Base-by-base conservation (phyloP, 2,888 invertebrate species). In the Trachelus iudaicus region DNA sequence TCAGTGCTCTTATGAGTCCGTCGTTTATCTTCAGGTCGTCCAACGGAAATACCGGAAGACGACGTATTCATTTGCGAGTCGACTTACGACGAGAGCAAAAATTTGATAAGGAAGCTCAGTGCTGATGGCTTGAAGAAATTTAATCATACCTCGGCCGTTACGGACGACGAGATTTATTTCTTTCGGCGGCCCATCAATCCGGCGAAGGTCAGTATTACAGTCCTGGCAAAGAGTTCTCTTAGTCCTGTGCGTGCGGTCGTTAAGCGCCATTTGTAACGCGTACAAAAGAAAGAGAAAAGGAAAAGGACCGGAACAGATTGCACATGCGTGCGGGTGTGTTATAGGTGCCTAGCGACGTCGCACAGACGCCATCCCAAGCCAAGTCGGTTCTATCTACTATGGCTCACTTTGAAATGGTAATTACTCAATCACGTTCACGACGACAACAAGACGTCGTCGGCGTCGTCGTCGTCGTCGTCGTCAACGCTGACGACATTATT, bases 41-140 rank as follows among this genome's bases (percentile, higher is more conserved):
- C 97, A 73, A 99, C 99, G 0, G 99, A 99, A 93, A 95, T 99
- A 81, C 93, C 95, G 0, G 99, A 99, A 92, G 94, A 94, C 79
- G 98, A 99, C 92, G 95, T 99, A 1, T 99, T 94, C 90, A 95
- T 99, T 73, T 98, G 98, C 90, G 98, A 98, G 90, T 97, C 96
- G 0, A 94, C 97, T 80, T 98, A 98, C 90, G 97, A 98, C 90
- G 98, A 98, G 92, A 94, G 96, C 37, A 97, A 96, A 87, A 94
- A 96, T 79, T 94, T 96, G 78, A 94, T 97, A 75, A 94, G 95
- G 82, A 95, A 96, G 88, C 93, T 96, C 31, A 94, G 94, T 77
- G 90, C 92, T 13, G 94, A 94, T 68, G 96, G 96, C 0, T 91
- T 97, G 79, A 95, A 96, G 87, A 97, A 97, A 92, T 97, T 96